Evolutionary conservation across 2,888 invertebrate genomes (phyloP), one percentile per base, ranked within the genome.

Genomic region (Trypoxylon attenuatum): DNA sequence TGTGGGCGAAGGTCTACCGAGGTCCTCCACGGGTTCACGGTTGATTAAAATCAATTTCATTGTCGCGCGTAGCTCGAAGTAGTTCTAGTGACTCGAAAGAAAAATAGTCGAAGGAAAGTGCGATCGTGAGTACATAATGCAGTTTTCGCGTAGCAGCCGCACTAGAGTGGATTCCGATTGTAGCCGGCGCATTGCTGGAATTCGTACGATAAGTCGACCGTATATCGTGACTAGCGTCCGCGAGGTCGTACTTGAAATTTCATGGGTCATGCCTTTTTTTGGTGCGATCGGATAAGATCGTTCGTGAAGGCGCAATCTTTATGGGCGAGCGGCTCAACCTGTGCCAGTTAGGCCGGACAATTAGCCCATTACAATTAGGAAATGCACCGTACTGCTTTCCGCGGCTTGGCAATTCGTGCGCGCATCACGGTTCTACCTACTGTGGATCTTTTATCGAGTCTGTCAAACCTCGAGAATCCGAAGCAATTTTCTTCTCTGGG

Each of bases 171-270:
- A n/a, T n/a, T 13, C 13, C 33, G 33, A 33, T 1, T 33, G 4
- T 33, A 13, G n/a, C 33, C 33, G 33, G 33, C 33, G 33, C 33
- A 33, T 33, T 33, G 33, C 4, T 4, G 8, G 33, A 33, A 33
- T 33, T 10, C 13, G 10, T 33, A 15, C 16, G 41, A 19, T 19
- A 41, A 15, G 41, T 41, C 15, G n/a, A n/a, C n/a, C n/a, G n/a
- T n/a, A 5, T 67, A 39, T 53, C 66, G 68, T 61, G 67, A 67
- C 61, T 56, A 15, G 41, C 22, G 55, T 13, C 33, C 52, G 38
- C 66, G 68, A 69, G 66, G 66, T 54, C 61, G 53, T 27, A 39
- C 51, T 61, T 51, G 66, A 69, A 69, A 69, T 69, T 69, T 61
- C 61, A 69, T 69, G 66, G 66, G 61, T 69, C 66, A 54, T 46